phyloP scores from a whole-genome alignment of 2,888 invertebrate species.

The Tachina grossa region DNA sequence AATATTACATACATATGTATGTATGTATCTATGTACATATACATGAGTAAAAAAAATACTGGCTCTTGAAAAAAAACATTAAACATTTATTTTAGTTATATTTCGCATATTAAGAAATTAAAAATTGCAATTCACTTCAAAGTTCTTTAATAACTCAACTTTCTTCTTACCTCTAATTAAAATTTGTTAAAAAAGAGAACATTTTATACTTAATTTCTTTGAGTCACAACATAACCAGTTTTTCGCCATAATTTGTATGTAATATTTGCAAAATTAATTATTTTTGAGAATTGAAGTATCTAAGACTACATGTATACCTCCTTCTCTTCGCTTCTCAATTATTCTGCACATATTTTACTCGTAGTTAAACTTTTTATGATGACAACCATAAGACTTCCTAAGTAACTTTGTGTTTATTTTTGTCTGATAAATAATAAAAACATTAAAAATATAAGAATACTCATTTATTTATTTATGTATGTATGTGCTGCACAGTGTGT shows the following conservation, averaged over 20 bases:
- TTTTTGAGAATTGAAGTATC: background rate
- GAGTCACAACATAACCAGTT: background rate
- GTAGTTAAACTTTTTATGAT: background rate
- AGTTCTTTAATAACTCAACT: background rate
- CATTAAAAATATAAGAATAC: background rate
- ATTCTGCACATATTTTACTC: background rate
- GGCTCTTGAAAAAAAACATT: too few species aligned
- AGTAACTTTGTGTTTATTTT: background rate
- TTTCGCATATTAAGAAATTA: too few species aligned
- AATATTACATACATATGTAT: too few species aligned
- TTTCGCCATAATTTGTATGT: background rate
- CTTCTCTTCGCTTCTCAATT: background rate
- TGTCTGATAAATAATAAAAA: background rate
- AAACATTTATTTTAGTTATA: too few species aligned
- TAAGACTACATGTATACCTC: background rate
- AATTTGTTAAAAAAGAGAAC: background rate
- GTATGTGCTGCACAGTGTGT: background rate
- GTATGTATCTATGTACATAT: too few species aligned
- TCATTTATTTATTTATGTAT: background rate
- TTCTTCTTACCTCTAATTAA: constrained; percentile 15
- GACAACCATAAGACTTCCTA: background rate
- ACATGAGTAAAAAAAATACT: too few species aligned
- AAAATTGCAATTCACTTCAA: too few species aligned
- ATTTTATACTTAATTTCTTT: background rate
- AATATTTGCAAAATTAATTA: constrained; percentile 5